These are phyloP conservation scores for Amphibalanus amphitrite DNA, from an alignment of 1,140 invertebrate genomes.

Conservation along the genomic window DNA sequence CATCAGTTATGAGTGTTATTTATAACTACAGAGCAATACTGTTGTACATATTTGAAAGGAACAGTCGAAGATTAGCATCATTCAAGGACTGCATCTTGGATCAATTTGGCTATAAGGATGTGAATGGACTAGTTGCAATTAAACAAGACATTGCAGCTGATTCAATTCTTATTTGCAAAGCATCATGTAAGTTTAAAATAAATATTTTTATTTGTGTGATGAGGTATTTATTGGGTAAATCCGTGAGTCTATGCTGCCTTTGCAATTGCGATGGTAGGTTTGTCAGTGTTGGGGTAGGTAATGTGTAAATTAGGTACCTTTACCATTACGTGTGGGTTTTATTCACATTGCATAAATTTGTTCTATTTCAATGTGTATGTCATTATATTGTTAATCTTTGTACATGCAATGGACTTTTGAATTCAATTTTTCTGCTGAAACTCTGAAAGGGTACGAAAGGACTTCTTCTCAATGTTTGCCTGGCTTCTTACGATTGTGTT, in stretches of 20 bases:
- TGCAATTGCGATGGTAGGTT: not conserved
- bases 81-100: not conserved
- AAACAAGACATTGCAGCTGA: not conserved
- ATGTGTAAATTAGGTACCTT: not conserved
- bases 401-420: no score
- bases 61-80: not conserved
- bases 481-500: no score
- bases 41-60: not conserved
- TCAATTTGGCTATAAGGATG: not conserved
- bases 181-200: not conserved
- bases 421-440: no score
- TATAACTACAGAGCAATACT: not conserved
- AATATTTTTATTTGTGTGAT: no score
- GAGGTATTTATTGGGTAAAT: not conserved
- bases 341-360: no score
- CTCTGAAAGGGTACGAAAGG: no score
- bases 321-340: no score
- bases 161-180: not conserved
- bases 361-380: no score
- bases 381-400: no score
- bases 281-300: not conserved
- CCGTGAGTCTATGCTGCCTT: not conserved
- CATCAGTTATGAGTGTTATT: no score
- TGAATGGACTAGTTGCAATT: not conserved
- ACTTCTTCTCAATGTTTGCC: no score